phyloP scores from a whole-genome alignment of 2,888 invertebrate species.

The Polylopha cassiicola region DNA sequence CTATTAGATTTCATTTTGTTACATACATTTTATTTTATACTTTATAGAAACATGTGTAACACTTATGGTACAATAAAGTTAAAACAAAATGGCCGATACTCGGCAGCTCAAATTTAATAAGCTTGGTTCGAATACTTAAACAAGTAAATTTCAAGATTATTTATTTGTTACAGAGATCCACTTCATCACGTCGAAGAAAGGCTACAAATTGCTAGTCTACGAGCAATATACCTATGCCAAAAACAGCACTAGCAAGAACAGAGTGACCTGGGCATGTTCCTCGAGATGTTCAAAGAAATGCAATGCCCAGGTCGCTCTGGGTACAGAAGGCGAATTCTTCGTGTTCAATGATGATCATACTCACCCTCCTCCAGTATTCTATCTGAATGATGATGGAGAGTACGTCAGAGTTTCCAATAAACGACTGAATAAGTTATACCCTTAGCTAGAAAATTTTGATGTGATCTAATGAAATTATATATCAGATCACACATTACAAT shows the following conservation, averaged over 20 bases:
- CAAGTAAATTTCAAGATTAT: background rate
- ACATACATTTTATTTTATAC: too few relatives aligned
- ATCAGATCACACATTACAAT: too few relatives aligned
- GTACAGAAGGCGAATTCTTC: constrained; percentile 39
- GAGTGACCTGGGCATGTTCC: constrained; percentile 55
- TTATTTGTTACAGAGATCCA: constrained; percentile 53
- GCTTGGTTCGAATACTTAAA: too few relatives aligned
- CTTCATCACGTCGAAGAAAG: constrained; percentile 59
- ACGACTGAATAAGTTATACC: constrained; percentile 23
- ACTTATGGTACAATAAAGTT: too few relatives aligned
- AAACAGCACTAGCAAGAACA: constrained; percentile 45
- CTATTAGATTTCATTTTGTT: too few relatives aligned
- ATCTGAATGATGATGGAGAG: constrained; percentile 46
- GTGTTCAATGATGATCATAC: constrained; percentile 45
- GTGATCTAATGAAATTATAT: too few relatives aligned
- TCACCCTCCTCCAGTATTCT: constrained; percentile 56
- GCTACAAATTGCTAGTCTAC: constrained; percentile 50
- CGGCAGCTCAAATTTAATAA: too few relatives aligned
- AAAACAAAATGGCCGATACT: too few relatives aligned
- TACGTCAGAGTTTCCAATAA: constrained; percentile 43
- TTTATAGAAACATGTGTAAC: too few relatives aligned
- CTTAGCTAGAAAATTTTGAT: too few relatives aligned
- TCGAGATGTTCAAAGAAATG: constrained; percentile 59
- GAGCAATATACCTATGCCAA: constrained; percentile 54
- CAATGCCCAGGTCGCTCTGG: constrained; percentile 47